Percentiles rank a stretch among this genome's conserved stretches.
Evolutionary conservation across 2,113 vertebrate species (phyloP).

Genomic region (mouse (Mus musculus)): GRCm39 chr9:48758501-48759000

Average conservation of each 20-base stretch:
- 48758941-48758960: constrained; percentile 37
- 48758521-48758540: not conserved
- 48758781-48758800: no score
- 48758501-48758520: not conserved
- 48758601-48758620: not conserved
- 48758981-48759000: not conserved
- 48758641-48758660: not conserved
- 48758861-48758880: not conserved
- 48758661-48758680: not conserved
- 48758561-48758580: not conserved
- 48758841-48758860: not conserved
- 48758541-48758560: not conserved
- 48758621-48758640: not conserved
- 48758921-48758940: not conserved
- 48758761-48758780: no score
- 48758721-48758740: no score
- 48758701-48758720: no score
- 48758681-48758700: no score
- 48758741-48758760: no score
- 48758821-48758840: not conserved
- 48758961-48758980: not conserved
- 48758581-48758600: not conserved
- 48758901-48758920: not conserved
- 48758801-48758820: not conserved
- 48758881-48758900: not conserved